Evolutionary conservation across 2,113 vertebrate genomes (phyloP).

Genomic region (Columbina picui): DNA sequence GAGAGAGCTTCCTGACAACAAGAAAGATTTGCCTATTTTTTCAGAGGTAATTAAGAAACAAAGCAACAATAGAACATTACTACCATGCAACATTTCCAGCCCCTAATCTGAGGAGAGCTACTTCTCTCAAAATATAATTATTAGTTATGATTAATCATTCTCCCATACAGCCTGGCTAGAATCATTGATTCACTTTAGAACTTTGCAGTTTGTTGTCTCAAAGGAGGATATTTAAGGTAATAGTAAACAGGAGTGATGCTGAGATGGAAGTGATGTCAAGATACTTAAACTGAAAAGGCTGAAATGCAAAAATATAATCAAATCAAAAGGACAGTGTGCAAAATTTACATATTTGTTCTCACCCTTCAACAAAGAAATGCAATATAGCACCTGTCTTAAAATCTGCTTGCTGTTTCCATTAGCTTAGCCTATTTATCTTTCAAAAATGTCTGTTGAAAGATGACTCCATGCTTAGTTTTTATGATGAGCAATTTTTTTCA

Average conservation of each 20-base stretch:
- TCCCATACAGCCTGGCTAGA: not conserved
- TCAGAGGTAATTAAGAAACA: conserved; percentile 26
- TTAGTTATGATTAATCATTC: conserved; percentile 10
- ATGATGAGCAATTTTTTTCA: not conserved
- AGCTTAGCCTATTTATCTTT: not conserved
- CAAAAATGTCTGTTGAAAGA: not conserved
- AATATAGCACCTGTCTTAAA: not conserved
- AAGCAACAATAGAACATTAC: not conserved
- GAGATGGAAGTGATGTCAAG: not conserved
- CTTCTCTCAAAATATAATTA: not conserved
- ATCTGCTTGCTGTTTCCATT: not conserved
- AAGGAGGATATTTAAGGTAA: not conserved
- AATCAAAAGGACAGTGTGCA: not conserved
- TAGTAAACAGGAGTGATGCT: not conserved
- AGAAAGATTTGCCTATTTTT: conserved; percentile 23
- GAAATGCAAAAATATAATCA: not conserved
- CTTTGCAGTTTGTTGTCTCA: not conserved
- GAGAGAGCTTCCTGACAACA: not conserved
- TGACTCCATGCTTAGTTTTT: not conserved
- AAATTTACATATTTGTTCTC: not conserved
- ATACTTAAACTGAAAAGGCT: not conserved
- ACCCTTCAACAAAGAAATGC: not conserved
- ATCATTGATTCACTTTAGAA: not conserved
- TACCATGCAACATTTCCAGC: not conserved
- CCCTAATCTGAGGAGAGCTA: not conserved